Evolutionary conservation across 2,113 vertebrate species (phyloP).

Genomic region (Hassar affinis): DNA sequence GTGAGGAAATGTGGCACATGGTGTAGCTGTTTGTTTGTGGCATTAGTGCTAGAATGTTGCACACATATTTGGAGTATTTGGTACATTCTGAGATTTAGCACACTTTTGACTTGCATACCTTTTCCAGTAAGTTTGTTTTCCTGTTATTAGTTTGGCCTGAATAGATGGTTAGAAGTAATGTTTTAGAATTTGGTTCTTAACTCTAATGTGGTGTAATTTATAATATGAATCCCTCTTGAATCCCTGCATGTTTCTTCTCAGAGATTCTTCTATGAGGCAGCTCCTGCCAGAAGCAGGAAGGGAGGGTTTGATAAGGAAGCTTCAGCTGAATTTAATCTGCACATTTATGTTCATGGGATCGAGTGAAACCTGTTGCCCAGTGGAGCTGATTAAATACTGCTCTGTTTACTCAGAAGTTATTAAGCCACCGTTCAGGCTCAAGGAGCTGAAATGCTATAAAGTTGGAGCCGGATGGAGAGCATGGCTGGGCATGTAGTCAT

Average conservation of each 20-base stretch:
- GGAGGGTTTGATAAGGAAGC: not conserved
- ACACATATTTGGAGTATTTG: not conserved
- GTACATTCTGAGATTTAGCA: not conserved
- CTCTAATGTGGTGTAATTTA: not conserved
- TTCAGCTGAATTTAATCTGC: not conserved
- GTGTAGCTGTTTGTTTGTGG: not conserved
- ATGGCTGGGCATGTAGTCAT: too few relatives aligned
- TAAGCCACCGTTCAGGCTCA: not conserved
- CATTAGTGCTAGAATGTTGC: not conserved
- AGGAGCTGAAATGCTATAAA: not conserved
- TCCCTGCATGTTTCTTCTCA: not conserved
- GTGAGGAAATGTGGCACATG: not conserved
- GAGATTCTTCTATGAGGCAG: not conserved
- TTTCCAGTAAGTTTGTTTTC: not conserved
- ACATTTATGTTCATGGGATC: not conserved
- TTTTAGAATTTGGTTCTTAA: not conserved
- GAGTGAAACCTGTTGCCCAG: not conserved
- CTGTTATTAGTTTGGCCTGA: not conserved
- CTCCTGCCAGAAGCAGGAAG: not conserved
- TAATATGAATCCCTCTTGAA: not conserved
- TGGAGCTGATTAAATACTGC: not conserved
- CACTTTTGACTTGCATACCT: not conserved
- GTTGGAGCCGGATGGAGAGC: not conserved
- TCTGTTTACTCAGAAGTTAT: conserved; percentile 6
- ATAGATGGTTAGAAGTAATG: not conserved